Evolutionary conservation across 2,888 invertebrate genomes (phyloP), one percentile per base, ranked within the genome.

Genomic region (Acrobasis consociella): DNA sequence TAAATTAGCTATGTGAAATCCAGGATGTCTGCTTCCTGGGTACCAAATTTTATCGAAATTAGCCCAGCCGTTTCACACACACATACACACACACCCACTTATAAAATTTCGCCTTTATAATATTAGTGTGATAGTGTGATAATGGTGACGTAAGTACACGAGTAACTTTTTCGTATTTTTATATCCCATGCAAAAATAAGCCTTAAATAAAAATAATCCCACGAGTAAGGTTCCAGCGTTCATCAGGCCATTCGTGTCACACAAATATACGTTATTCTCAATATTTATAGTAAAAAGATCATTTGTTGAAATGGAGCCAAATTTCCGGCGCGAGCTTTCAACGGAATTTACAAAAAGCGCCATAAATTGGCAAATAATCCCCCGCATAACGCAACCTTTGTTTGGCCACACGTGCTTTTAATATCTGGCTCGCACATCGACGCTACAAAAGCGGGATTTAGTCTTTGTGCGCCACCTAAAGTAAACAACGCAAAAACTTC

Each of bases 401-500:
- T 92, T 88, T 90, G 92, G 89, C 89, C 92, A 91, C 92, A 92
- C 92, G 91, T 92, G 92, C 91, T 91, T 91, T 92, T 91, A 91
- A 92, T 91, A 88, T 89, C 85, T 83, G 81, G 80, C 82, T 77
- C 74, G 76, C 72, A 80, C 71, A 77, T 77, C 76, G 79, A 74
- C 70, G 80, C 81, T 81, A 89, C 91, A 89, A 91, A 83, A 85
- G 82, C 83, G 79, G 85, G 88, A 89, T 89, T 91, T 86, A 85
- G 86, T 87, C 90, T 88, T 91, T 91, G 87, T 90, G 75, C 75
- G 66, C 72, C 66, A 82, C 85, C 84, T 81, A 85, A 86, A 85
- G 89, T 87, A 91, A 91, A 92, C 89, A 91, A 81, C 80, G 83
- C 82, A 86, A 89, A 90, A 86, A 85, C 83, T 80, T 80, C 74